Evolutionary conservation across 2,888 invertebrate species (phyloP).

Genomic region (Halocaridina rubra): DNA sequence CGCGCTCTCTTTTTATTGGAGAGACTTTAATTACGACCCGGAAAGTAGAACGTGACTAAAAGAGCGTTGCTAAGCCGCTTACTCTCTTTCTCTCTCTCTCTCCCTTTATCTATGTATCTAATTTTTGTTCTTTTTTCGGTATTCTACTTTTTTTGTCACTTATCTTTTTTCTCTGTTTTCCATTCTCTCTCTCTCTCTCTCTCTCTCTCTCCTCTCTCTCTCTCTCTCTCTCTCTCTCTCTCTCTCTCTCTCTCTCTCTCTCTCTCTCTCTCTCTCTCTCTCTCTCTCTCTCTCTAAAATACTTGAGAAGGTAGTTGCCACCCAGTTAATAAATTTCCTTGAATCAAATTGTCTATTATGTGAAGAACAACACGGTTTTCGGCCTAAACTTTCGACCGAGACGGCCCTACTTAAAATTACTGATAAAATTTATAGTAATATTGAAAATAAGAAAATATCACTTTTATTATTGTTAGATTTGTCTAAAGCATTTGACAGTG

Average conservation of each 20-base stretch:
- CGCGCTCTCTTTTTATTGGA: no score
- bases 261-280: slow-evolving; percentile 2
- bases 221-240: neutral
- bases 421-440: no score
- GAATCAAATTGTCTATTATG: no score
- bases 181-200: slow-evolving; percentile 13
- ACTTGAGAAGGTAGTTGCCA: neutral
- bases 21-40: no score
- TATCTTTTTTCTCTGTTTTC: neutral
- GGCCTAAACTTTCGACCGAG: no score
- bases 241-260: neutral
- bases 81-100: neutral
- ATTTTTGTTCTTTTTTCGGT: neutral
- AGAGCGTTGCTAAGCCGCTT: neutral
- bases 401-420: no score
- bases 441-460: no score
- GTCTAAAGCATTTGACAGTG: no score
- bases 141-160: no score
- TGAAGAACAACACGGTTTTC: no score
- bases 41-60: neutral
- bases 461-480: neutral
- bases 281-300: neutral
- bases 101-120: neutral
- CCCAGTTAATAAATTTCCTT: no score
- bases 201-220: neutral